Percentiles rank a stretch among this genome's conserved stretches.
Conservation (phyloP, 2,797 vertebrate genomes). For the Holocentrus rufus region DNA sequence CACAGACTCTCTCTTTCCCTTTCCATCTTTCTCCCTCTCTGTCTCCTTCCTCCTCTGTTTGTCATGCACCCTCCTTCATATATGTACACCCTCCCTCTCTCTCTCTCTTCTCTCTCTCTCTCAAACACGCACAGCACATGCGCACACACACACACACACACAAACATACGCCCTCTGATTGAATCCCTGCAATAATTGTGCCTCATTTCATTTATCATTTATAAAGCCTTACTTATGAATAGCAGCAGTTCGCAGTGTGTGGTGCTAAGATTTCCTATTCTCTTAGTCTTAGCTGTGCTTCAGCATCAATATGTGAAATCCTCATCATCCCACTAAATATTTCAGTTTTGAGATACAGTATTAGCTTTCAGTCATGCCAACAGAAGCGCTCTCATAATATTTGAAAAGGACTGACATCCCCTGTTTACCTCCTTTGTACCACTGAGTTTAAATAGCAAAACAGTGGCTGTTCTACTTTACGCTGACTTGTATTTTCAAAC, state of each 20-base stretch:
- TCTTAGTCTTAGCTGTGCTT: constrained; percentile 30
- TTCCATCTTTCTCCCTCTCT: constrained; percentile 26
- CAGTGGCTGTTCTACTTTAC: constrained; percentile 56
- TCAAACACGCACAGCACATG: background rate
- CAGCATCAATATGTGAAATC: constrained; percentile 20
- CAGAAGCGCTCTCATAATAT: constrained; percentile 23
- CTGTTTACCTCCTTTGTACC: constrained; percentile 59
- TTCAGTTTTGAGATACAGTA: constrained; percentile 30
- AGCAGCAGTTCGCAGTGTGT: background rate
- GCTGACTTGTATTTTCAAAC: constrained; percentile 41
- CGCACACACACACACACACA: background rate
- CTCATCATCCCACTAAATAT: constrained; percentile 44
- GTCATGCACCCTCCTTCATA: constrained; percentile 35
- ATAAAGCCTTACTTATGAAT: constrained; percentile 38
- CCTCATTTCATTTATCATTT: constrained; percentile 24
- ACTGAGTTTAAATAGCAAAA: constrained; percentile 51
- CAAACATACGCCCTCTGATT: constrained; percentile 18
- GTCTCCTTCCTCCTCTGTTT: constrained; percentile 29
- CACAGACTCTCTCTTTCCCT: constrained; percentile 47
- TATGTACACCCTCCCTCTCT: constrained; percentile 1
- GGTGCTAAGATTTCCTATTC: constrained; percentile 15
- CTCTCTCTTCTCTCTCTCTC: background rate
- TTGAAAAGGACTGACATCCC: constrained; percentile 42
- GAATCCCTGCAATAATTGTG: constrained; percentile 27
- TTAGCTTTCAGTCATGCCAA: constrained; percentile 31